Evolutionary conservation across 2,113 vertebrate species (phyloP), one percentile per base, ranked within the genome.

Genomic region (Pantherophis guttatus): DNA sequence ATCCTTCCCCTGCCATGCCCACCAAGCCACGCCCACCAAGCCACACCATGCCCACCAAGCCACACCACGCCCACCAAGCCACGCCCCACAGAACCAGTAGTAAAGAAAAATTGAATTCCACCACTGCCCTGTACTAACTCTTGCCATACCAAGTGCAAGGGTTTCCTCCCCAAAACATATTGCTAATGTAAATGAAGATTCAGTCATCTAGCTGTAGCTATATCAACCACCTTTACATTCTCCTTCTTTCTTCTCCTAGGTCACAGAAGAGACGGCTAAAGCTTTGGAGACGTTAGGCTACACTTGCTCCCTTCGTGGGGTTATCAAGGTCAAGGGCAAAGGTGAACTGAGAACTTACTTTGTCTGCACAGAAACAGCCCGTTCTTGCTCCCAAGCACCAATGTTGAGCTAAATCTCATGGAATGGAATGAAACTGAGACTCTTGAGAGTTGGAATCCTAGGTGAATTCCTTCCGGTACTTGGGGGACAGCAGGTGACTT

Each of bases 271-370:
- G 94, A 99, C 98, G 0, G 97, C 98, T 0, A 92, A 96, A 89
- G 97, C 98, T 19, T 97, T 98, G 5, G 96, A 98, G 94, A 98
- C 97, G 5, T 91, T 98, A 6, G 99, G 98, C 5, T 98, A 98
- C 39, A 92, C 93, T 1, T 97, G 98, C 95, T 98, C 98, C 9
- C 97, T 97, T 50, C 96, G 99, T 91, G 99, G 99, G 21, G 90
- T 98, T 6, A 96, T 99, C 95, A 98, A 97, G 26, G 99, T 99
- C 48, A 99, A 99, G 94, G 99, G 99, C 91, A 99, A 99, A 97
- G 99, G 99, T n/a, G 96, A 99, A 53, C 98, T 99, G 62, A 98
- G 97, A 85, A 99, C 99, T 10, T 99, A 98, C 94, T 99, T 98
- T 75, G 96, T 99, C 54, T 98, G 98, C 91, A 98, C 97, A 48